phyloP scores from a whole-genome alignment of 30 jellyfish, hydroid and myxozoan species.

The Morbakka virulenta region DNA sequence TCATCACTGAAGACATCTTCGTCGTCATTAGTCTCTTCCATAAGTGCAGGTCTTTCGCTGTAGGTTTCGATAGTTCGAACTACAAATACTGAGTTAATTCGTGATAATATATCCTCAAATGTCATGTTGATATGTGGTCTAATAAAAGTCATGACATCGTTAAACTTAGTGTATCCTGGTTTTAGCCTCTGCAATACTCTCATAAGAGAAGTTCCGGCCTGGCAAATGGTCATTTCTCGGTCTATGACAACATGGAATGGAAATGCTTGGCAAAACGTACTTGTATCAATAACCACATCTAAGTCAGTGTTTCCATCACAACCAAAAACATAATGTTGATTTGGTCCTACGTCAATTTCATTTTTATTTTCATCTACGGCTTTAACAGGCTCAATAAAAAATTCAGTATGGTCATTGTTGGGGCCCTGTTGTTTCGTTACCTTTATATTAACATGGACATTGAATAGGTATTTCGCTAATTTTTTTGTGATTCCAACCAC shows the following conservation, averaged over 20 bases:
- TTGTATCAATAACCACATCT: conserved; percentile 62
- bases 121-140: conserved; percentile 66
- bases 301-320: conserved; percentile 32
- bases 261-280: conserved; percentile 59
- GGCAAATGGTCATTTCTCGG: conserved; percentile 63
- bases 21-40: conserved; percentile 27
- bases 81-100: conserved; percentile 59
- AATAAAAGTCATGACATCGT: conserved; percentile 47
- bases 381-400: conserved; percentile 19
- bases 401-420: conserved; percentile 19
- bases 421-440: neutral
- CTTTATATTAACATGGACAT: conserved; percentile 29
- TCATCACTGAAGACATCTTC: conserved; percentile 4
- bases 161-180: conserved; percentile 63
- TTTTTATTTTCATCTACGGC: neutral
- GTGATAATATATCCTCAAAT: conserved; percentile 40
- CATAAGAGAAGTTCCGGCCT: conserved; percentile 74
- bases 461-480: conserved; percentile 45
- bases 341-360: neutral
- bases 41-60: conserved; percentile 45
- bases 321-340: conserved; percentile 2
- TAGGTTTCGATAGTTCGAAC: conserved; percentile 54
- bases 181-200: conserved; percentile 49
- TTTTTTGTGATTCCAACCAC: conserved; percentile 60
- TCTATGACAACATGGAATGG: conserved; percentile 77